A percentile compares a stretch with the other conserved stretches of the same genome.
Evolutionary conservation across 2,113 vertebrate genomes (phyloP).

Genomic region (Ageneiosus marmoratus): DNA sequence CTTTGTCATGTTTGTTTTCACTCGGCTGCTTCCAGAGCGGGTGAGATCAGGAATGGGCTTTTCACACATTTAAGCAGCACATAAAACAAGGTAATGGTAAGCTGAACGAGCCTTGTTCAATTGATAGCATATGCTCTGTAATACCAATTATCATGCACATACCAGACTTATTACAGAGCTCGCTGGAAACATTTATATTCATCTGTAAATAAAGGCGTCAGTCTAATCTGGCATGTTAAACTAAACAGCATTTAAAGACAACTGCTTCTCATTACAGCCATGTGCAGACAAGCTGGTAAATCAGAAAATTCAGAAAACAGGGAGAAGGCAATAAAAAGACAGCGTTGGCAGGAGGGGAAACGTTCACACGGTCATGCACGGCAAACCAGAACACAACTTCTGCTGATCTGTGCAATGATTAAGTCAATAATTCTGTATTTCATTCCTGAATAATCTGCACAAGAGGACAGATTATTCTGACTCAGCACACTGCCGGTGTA

Average conservation of each 20-base stretch:
- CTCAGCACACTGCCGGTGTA: constrained; percentile 3
- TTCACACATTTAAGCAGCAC: neutral
- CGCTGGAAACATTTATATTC: neutral
- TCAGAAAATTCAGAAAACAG: constrained; percentile 9
- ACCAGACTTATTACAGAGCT: neutral
- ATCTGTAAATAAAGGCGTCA: constrained; percentile 7
- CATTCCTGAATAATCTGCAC: constrained; percentile 12
- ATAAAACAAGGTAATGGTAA: neutral
- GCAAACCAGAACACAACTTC: constrained; percentile 16
- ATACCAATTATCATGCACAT: neutral
- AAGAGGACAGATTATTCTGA: constrained; percentile 27
- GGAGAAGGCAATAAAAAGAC: constrained; percentile 7
- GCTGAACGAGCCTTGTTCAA: neutral
- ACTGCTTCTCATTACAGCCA: constrained; percentile 33
- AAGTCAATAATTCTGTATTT: constrained; percentile 36
- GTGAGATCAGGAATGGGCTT: neutral
- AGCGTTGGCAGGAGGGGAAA: neutral
- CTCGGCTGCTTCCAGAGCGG: neutral
- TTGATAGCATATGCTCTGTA: neutral
- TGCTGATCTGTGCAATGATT: constrained; percentile 30
- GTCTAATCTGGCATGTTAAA: constrained; percentile 20
- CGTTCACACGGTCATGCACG: neutral
- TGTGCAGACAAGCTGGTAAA: constrained; percentile 24
- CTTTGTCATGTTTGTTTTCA: constrained; percentile 14
- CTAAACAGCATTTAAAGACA: constrained; percentile 14